Base-by-base conservation (phyloP, 2,888 invertebrate species). In the Andricus quercusramuli region DNA sequence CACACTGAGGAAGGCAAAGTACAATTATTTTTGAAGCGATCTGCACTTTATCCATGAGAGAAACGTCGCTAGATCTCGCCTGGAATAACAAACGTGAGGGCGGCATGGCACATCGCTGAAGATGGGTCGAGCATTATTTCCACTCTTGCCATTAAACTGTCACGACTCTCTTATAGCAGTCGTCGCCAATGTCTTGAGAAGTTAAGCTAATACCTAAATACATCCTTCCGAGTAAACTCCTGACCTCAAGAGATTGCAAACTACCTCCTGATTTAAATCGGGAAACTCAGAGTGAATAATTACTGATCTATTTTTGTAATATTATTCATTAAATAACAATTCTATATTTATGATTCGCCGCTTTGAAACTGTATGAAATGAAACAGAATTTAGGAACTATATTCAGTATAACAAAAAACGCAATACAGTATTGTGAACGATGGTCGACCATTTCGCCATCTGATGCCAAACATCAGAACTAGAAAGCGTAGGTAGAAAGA, bases 81-180 rank as follows among this genome's bases (percentile, higher is more conserved):
- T 70, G 22, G 68, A 70, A 70, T 70, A 70, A 70, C 47, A 70
- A 70, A 70, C 68, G 68, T 47, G 68, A 70, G 68, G 68, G 37
- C 37, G 37, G 37, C 37, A 37, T 25, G 44, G 32, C 65, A 25
- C 68, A 70, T 47, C 25, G 29, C 3, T 25, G 68, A 47, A 47
- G 68, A 20, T 15, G 68, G 47, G 47, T 47, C 68, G 68, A 47
- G 68, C 68, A 51, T 70, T 70, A 70, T 70, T 70, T 70, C 47
- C 68, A 70, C 68, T 29, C 68, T 70, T 70, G 68, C 68, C 68
- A 44, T 70, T 51, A 70, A 70, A 70, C 68, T 70, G 68, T 70
- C 68, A 68, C 68, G 68, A 68, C 68, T 68, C 68, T 68, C 68
- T 68, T 68, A 68, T 17, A 68, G 68, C 47, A 68, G 68, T 68